A percentile compares a stretch with the other conserved stretches of the same genome.
Conservation (phyloP, 2,113 vertebrate genomes). For the Brienomyrus brachyistius region DNA sequence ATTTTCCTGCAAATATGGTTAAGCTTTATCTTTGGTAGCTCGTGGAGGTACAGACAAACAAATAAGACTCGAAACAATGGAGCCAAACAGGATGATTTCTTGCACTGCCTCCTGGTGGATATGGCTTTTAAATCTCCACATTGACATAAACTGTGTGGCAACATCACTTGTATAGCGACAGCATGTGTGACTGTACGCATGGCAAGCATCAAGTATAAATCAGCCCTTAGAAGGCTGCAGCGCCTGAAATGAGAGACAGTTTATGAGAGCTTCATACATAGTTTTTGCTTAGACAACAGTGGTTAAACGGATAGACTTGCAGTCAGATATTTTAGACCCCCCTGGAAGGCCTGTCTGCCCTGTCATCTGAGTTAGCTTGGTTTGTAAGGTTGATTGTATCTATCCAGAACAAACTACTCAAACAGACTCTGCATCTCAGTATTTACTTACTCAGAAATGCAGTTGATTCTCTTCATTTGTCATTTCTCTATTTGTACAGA, state of each 20-base stretch:
- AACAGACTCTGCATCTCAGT: not conserved
- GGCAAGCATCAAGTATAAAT: not conserved
- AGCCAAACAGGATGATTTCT: not conserved
- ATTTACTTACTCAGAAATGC: not conserved
- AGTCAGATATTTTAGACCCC: not conserved
- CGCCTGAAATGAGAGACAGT: not conserved
- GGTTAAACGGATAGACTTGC: not conserved
- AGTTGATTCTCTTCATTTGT: not conserved
- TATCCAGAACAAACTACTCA: not conserved
- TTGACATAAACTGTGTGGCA: not conserved
- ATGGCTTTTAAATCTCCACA: not conserved
- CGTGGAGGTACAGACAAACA: not conserved
- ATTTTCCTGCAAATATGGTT: not conserved
- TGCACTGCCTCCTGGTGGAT: not conserved
- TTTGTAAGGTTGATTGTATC: not conserved
- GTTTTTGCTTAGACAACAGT: not conserved
- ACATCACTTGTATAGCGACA: not conserved
- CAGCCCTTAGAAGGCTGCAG: not conserved
- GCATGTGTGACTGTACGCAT: not conserved
- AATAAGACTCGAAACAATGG: not conserved
- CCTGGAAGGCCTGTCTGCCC: not conserved
- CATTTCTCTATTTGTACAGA: not conserved
- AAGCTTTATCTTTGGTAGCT: not conserved
- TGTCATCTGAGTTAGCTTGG: constrained; percentile 12
- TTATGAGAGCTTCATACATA: not conserved